A percentile compares a stretch with the other conserved stretches of the same genome.
These are phyloP conservation scores for Donacobius atricapilla DNA, from an alignment of 2,113 vertebrate species.

Conservation along the genomic window DNA sequence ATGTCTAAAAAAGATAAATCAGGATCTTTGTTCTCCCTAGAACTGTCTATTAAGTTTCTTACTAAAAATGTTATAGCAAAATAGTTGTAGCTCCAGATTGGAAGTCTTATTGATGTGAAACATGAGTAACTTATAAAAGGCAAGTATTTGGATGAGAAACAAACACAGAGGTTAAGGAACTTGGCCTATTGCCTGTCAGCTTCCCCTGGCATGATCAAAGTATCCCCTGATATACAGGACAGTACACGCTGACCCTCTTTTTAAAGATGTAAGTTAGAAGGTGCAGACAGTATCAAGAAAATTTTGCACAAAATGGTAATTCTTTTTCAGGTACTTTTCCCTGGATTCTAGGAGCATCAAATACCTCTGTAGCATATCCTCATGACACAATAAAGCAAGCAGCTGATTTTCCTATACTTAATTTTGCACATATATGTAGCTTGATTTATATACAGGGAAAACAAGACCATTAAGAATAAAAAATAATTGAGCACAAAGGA, in stretches of 20 bases:
- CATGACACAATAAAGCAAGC: neutral
- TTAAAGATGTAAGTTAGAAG: neutral
- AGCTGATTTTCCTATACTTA: neutral
- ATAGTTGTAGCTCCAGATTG: neutral
- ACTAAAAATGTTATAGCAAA: neutral
- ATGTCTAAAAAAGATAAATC: neutral
- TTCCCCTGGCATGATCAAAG: neutral
- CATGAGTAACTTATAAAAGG: neutral
- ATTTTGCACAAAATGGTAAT: neutral
- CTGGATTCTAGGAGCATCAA: neutral
- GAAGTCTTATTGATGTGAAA: neutral
- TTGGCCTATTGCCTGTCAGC: neutral
- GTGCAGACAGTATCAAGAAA: neutral
- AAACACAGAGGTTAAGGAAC: neutral
- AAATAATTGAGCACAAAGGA: conserved; percentile 41
- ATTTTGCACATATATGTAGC: neutral
- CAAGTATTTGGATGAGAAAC: neutral
- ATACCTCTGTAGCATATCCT: neutral
- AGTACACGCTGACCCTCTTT: neutral
- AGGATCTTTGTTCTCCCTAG: neutral
- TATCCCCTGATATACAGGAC: neutral
- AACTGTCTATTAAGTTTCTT: neutral
- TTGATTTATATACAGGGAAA: conserved; percentile 28
- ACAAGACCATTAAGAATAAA: conserved; percentile 31
- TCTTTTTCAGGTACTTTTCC: neutral